Percentiles rank a stretch among this genome's conserved stretches.
These are phyloP conservation scores for Cheilosia scutellata DNA, from an alignment of 2,888 invertebrate genomes.

Conservation along the genomic window DNA sequence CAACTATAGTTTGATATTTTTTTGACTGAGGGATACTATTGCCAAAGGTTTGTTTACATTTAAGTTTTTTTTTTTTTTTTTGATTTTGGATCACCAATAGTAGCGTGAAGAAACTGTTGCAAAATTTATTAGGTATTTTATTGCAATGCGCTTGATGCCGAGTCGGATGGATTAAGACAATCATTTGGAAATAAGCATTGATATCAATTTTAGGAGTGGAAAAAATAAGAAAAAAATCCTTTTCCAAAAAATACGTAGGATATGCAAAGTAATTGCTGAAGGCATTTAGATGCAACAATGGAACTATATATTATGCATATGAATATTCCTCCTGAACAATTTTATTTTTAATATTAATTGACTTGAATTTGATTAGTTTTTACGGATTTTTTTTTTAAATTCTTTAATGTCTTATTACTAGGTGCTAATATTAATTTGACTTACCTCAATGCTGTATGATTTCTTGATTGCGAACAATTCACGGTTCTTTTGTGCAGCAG, in stretches of 20 bases:
- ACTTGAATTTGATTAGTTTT: too few species aligned
- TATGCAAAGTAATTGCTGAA: too few species aligned
- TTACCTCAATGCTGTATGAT: slow-evolving; percentile 98
- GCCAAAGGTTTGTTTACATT: slow-evolving; percentile 62
- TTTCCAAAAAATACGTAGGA: too few species aligned
- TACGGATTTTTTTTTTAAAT: too few species aligned
- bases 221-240: not conserved
- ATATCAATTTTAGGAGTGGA: too few species aligned
- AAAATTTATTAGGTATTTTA: slow-evolving; percentile 38
- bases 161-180: too few species aligned
- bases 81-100: slow-evolving; percentile 3
- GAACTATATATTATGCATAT: too few species aligned
- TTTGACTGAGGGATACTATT: slow-evolving; percentile 29
- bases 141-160: not conserved
- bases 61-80: slow-evolving; percentile 28
- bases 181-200: not conserved
- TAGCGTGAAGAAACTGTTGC: slow-evolving; percentile 58
- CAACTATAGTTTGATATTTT: slow-evolving; percentile 21
- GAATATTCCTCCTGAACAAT: too few species aligned
- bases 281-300: too few species aligned
- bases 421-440: slow-evolving; percentile 80
- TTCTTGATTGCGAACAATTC: slow-evolving; percentile 99
- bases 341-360: too few species aligned
- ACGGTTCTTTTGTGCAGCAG: slow-evolving; percentile 96
- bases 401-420: too few species aligned